phyloP scores from a whole-genome alignment of 2,113 vertebrate species.

The Alaudala cheleensis region DNA sequence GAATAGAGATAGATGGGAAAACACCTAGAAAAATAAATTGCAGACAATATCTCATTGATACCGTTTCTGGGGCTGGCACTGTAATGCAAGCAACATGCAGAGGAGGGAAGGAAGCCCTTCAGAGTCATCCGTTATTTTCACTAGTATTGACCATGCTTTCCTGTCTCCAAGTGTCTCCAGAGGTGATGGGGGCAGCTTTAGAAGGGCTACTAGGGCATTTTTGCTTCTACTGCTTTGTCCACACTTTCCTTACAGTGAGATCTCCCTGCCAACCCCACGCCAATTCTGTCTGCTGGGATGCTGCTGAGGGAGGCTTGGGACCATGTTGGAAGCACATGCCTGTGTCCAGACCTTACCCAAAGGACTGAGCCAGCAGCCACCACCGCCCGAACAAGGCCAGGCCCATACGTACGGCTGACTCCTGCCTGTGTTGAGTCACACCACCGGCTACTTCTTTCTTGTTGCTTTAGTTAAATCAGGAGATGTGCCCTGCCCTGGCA shows the following conservation, averaged over 20 bases:
- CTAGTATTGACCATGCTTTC: background rate
- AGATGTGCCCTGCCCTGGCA: background rate
- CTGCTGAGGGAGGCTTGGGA: background rate
- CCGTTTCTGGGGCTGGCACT: background rate
- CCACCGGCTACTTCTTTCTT: background rate
- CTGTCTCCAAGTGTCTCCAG: background rate
- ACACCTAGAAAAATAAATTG: background rate
- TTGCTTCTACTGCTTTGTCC: background rate
- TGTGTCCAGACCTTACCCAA: background rate
- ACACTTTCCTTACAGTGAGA: fast-evolving
- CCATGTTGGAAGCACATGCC: background rate
- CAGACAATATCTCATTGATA: background rate
- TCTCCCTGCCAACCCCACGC: fast-evolving
- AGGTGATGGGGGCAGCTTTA: background rate
- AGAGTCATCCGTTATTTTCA: background rate
- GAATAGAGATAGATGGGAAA: background rate
- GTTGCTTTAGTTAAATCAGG: background rate
- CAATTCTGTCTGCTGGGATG: background rate
- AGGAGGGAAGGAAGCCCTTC: background rate
- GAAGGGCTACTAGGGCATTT: background rate
- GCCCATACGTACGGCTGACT: background rate
- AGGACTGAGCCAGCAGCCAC: background rate
- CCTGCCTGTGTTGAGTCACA: background rate
- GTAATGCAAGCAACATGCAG: fast-evolving
- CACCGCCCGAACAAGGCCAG: background rate